A percentile compares a stretch with the other conserved stretches of the same genome.
These are phyloP conservation scores for Chrysotoxum bicinctum DNA, from an alignment of 2,888 invertebrate species.

Conservation along the genomic window DNA sequence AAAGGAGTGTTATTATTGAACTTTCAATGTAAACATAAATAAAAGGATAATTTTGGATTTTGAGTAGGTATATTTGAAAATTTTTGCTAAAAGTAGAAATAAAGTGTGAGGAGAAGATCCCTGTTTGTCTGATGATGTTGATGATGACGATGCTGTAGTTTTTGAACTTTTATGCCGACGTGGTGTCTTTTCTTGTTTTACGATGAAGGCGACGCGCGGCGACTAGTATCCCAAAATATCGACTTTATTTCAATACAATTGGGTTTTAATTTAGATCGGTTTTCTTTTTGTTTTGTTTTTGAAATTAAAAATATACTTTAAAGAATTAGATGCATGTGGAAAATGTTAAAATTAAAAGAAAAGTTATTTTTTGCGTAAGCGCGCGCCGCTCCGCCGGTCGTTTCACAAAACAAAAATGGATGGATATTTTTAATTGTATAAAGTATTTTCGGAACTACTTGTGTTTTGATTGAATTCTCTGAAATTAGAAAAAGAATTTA, in stretches of 20 bases:
- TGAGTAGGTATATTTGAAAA: slow-evolving; percentile 32
- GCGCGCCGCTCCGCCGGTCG: background rate
- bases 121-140: slow-evolving; percentile 57
- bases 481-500: slow-evolving; percentile 6
- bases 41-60: slow-evolving; percentile 73
- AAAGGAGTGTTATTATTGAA: slow-evolving; percentile 68
- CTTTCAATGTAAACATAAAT: slow-evolving; percentile 68
- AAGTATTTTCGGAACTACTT: slow-evolving; percentile 61
- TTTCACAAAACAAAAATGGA: slow-evolving; percentile 22
- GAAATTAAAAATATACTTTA: slow-evolving; percentile 67
- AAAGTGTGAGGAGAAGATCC: slow-evolving; percentile 43
- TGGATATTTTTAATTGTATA: slow-evolving; percentile 71
- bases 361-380: slow-evolving; percentile 72
- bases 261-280: slow-evolving; percentile 68
- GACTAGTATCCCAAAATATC: slow-evolving; percentile 68
- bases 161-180: slow-evolving; percentile 54
- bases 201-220: background rate
- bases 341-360: slow-evolving; percentile 66
- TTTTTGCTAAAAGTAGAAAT: slow-evolving; percentile 58
- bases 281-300: slow-evolving; percentile 22
- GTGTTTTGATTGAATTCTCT: slow-evolving; percentile 63
- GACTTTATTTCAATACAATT: slow-evolving; percentile 73
- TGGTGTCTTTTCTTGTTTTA: slow-evolving; percentile 22
- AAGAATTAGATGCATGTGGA: slow-evolving; percentile 58
- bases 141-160: background rate